Percentiles rank a stretch among this genome's conserved stretches.
phyloP scores from a whole-genome alignment of 1,140 invertebrate genomes.

The Heliconius congener region DNA sequence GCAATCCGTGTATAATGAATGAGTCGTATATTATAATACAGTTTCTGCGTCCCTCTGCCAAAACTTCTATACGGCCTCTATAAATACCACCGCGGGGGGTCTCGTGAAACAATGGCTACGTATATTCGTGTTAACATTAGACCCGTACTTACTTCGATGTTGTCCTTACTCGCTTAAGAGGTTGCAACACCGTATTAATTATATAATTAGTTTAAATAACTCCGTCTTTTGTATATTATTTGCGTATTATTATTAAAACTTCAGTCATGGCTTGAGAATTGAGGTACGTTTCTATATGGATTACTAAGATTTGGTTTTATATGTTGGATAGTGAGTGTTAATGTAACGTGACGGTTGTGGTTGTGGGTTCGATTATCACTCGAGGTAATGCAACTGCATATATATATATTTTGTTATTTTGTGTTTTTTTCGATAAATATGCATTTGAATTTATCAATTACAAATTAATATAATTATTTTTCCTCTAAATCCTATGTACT shows the following conservation, averaged over 20 bases:
- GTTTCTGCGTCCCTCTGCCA: conserved; percentile 60
- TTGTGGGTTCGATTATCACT: too few relatives aligned
- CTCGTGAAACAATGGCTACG: conserved; percentile 66
- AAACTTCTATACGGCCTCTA: conserved; percentile 68
- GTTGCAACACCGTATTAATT: conserved; percentile 75
- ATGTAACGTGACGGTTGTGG: too few relatives aligned
- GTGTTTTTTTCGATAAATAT: too few relatives aligned
- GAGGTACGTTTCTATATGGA: not conserved
- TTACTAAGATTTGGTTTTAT: not conserved
- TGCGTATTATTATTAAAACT: not conserved
- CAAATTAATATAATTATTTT: too few relatives aligned
- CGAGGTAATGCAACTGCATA: too few relatives aligned
- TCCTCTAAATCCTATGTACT: too few relatives aligned
- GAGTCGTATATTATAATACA: not conserved
- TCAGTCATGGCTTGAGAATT: not conserved
- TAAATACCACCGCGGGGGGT: conserved; percentile 73
- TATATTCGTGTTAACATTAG: conserved; percentile 78
- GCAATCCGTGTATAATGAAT: too few relatives aligned
- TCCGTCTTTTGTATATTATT: conserved; percentile 15
- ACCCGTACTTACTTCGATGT: conserved; percentile 75
- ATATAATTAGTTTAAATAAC: conserved; percentile 80
- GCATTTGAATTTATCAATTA: too few relatives aligned
- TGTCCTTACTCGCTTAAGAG: conserved; percentile 75
- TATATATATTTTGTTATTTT: too few relatives aligned
- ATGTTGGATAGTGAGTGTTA: not conserved